Conservation (phyloP, 1,140 invertebrate genomes). For the Macrosteles quadrilineatus region DNA sequence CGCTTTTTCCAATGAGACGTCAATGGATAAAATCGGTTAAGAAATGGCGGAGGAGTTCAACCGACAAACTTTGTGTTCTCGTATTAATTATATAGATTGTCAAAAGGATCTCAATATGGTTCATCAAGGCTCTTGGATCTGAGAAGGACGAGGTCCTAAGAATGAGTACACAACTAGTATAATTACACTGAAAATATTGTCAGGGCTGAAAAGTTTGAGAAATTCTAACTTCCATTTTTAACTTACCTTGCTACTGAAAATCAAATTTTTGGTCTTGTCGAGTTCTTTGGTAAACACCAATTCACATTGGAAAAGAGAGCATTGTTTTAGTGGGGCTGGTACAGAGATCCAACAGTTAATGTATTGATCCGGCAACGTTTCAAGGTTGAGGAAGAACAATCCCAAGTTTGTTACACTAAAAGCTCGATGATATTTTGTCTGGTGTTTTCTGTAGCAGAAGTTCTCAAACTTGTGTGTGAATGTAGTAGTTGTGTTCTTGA, state of each 20-base stretch:
- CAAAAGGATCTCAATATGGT: too few relatives aligned
- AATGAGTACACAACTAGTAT: too few relatives aligned
- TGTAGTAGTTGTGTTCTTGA: not conserved
- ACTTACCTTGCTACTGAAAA: not conserved
- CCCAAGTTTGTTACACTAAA: not conserved
- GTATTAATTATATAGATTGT: too few relatives aligned
- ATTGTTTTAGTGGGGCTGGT: not conserved
- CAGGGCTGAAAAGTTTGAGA: too few relatives aligned
- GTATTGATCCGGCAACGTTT: not conserved
- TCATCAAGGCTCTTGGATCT: too few relatives aligned
- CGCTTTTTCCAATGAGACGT: too few relatives aligned
- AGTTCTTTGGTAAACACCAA: not conserved
- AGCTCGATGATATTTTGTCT: not conserved
- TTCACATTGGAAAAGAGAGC: not conserved
- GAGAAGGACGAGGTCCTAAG: too few relatives aligned
- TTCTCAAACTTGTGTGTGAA: conserved; percentile 1
- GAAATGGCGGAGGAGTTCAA: too few relatives aligned
- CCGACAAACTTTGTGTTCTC: too few relatives aligned
- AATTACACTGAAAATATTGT: too few relatives aligned
- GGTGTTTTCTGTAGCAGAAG: not conserved
- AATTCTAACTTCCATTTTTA: too few relatives aligned
- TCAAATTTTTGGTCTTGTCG: not conserved
- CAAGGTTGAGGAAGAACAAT: not conserved
- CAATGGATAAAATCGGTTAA: too few relatives aligned
- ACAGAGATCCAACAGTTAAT: not conserved